Evolutionary conservation across 2,888 invertebrate genomes (phyloP).

Genomic region (Dendrolimus pini): DNA sequence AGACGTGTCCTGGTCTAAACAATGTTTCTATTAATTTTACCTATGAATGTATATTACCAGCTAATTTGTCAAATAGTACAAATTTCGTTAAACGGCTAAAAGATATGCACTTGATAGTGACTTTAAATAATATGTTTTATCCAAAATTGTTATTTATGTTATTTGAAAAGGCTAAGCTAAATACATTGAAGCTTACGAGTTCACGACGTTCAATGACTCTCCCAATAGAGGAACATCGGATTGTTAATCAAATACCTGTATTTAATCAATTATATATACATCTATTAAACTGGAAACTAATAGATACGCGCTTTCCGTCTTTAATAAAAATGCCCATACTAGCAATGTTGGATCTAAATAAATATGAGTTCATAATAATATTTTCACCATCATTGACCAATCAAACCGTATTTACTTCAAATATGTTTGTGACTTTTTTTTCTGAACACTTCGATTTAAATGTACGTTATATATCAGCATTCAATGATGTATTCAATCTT

Average conservation of each 20-base stretch:
- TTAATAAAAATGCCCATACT: conserved; percentile 6
- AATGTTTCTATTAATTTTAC: conserved; percentile 43
- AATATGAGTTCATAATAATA: conserved; percentile 39
- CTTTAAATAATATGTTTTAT: conserved; percentile 31
- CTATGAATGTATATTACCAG: conserved; percentile 20
- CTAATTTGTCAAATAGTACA: conserved; percentile 30
- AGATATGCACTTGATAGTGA: conserved; percentile 49
- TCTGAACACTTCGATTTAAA: conserved; percentile 28
- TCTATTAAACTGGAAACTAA: conserved; percentile 27
- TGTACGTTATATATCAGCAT: conserved; percentile 16
- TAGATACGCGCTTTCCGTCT: conserved; percentile 4
- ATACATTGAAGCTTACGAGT: conserved; percentile 35
- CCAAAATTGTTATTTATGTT: conserved; percentile 23
- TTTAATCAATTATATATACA: conserved; percentile 28
- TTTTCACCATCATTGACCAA: conserved; percentile 16
- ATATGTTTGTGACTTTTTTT: conserved; percentile 36
- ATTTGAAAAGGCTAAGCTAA: conserved; percentile 32
- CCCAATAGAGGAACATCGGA: no score
- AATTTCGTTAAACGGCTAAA: conserved; percentile 40
- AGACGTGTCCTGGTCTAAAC: conserved; percentile 43
- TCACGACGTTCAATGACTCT: conserved; percentile 3
- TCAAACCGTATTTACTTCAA: conserved; percentile 27
- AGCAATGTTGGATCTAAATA: conserved; percentile 21
- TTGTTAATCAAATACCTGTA: conserved; percentile 9
- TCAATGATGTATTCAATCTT: conserved; percentile 9